Evolutionary conservation across 2,797 vertebrate species (phyloP), one percentile per base, ranked within the genome.

Genomic region (Prunella strophiata): DNA sequence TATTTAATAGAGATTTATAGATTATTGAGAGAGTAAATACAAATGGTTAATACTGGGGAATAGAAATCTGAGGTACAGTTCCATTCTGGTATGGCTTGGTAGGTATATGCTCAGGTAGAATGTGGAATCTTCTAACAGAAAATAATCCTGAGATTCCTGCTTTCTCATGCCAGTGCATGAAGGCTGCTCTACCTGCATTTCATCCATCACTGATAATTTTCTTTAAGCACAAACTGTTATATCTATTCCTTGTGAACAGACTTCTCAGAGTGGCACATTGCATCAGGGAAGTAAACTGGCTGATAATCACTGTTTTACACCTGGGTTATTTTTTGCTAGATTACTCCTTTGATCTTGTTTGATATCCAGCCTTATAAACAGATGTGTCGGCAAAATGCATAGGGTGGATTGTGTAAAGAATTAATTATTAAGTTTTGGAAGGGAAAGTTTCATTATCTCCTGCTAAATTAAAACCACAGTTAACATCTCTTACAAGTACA

Each of bases 361-460:
- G 70, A 42, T 95, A 87, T 72, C 76, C 40, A 88, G 40, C 70
- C 62, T 54, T 51, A 78, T 48, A 91, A 91, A 88, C 43, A 93
- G n/a, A 55, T 85, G 13, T 22, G 72, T 85, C 91, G 89, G 91
- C 81, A 87, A 91, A 92, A 88, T 71, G 66, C 34, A 52, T 18
- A 29, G 47, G 48, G 42, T 0, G 0, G n/a, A 58, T 42, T 89
- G 25, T 72, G 30, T 87, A 58, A 94, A 43, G 62, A 85, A 88
- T 89, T 92, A 91, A 80, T 91, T 92, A 67, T 43, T 62, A 42
- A 83, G 27, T 77, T 93, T 80, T 85, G 52, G 83, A 88, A 89
- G 21, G 38, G 8, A 68, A 61, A 26, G 23, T 61, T 91, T 88
- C 9, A 62, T 92, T 94, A 89, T 68, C n/a, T 85, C 21, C 34